Base-by-base conservation (phyloP, 2,888 invertebrate genomes). In the Lysandra bellargus region DNA sequence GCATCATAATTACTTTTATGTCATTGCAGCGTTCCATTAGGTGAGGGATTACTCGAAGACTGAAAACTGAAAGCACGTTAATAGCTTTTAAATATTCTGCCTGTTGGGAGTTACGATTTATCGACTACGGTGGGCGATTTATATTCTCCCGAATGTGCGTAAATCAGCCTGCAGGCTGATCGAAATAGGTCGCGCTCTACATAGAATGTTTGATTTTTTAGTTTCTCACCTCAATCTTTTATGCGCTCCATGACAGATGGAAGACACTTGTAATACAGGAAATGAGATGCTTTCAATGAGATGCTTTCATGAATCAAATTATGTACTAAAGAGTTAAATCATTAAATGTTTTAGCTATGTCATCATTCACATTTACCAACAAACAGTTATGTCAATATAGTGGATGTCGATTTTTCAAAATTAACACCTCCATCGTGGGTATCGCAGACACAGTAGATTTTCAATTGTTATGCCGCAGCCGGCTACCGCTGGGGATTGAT, bases 131-230 rank as follows among this genome's bases (percentile, higher is more conserved):
- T 30, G 30, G 30, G 64, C 12, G 12, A 64, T 64, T 64, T 64
- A 64, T 64, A 64, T 64, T 64, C 64, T 64, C 30, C 30, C 12
- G 23, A 64, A 64, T 30, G 30, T 64, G 23, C 30, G 30, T 64
- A 64, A 64, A 64, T 64, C 64, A 30, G 12, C 30, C 23, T 9
- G 23, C 64, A 2, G 30, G 23, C 64, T 7, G 30, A 64, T 64
- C 64, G 64, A 64, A 64, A 64, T 64, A 64, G 64, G 30, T 64
- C 30, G 64, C 64, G 64, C 64, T 64, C 64, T 64, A 64, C 64
- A 64, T 64, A 64, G 30, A 30, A 4, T 64, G 64, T 64, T 64
- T 64, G 64, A 30, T 64, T 64, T 64, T 64, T 64, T 30, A 64
- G 61, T 30, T 64, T 64, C 30, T 64, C 12, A 64, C 30, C 64